phyloP scores from a whole-genome alignment of 2,888 invertebrate species.

The Tethea ocularis region DNA sequence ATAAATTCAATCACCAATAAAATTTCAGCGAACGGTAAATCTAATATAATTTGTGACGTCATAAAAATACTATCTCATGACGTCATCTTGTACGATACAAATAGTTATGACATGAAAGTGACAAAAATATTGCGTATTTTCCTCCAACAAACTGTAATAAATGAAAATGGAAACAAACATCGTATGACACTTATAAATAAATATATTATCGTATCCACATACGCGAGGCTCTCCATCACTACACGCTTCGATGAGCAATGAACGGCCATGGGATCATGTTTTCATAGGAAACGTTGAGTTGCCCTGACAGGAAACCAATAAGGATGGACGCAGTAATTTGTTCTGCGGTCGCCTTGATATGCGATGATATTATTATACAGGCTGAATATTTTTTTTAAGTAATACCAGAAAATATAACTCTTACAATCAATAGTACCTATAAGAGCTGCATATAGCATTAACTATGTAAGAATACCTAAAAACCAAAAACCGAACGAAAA shows the following conservation, averaged over 20 bases:
- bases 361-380: not conserved
- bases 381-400: too few relatives aligned
- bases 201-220: not conserved
- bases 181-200: not conserved
- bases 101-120: too few relatives aligned
- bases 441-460: too few relatives aligned
- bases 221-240: not conserved
- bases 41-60: too few relatives aligned
- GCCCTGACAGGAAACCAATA: constrained; percentile 33
- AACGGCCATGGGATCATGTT: constrained; percentile 12
- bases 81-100: too few relatives aligned
- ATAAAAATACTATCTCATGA: too few relatives aligned
- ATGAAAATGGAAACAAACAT: constrained; percentile 1
- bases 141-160: not conserved
- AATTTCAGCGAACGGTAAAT: too few relatives aligned
- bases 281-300: constrained; percentile 20
- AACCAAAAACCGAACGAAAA: too few relatives aligned
- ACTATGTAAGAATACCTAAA: too few relatives aligned
- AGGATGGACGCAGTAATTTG: constrained; percentile 31
- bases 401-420: too few relatives aligned
- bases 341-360: constrained; percentile 32
- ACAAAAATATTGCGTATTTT: not conserved
- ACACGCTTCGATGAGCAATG: constrained; percentile 20
- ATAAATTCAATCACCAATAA: too few relatives aligned
- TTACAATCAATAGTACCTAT: too few relatives aligned